phyloP scores from a whole-genome alignment of 2,888 invertebrate species.

The Drosophila demipolita region DNA sequence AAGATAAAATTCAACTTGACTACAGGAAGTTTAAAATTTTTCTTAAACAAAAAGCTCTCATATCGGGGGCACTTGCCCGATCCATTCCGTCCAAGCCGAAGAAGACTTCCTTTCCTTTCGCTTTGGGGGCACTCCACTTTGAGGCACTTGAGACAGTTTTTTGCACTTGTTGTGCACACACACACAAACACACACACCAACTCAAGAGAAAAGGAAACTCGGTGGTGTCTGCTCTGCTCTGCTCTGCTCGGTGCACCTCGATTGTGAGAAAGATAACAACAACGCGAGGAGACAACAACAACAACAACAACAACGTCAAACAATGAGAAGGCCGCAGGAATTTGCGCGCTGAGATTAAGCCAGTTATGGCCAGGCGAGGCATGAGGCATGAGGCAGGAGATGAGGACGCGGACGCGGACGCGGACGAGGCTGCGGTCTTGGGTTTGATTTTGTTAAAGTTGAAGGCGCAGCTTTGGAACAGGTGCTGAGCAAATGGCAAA shows the following conservation, averaged over 20 bases:
- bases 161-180: conserved; percentile 66
- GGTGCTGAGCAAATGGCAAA: conserved; percentile 79
- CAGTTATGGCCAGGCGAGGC: conserved; percentile 36
- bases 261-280: conserved; percentile 80
- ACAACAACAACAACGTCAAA: conserved; percentile 54
- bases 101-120: conserved; percentile 70
- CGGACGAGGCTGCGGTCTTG: conserved; percentile 2
- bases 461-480: conserved; percentile 60
- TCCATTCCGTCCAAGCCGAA: conserved; percentile 45
- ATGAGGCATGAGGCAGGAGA: conserved; percentile 9
- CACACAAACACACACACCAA: conserved; percentile 17
- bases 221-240: conserved; percentile 30
- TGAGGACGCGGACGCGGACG: not conserved
- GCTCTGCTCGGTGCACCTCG: conserved; percentile 67
- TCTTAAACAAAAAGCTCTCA: conserved; percentile 74
- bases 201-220: conserved; percentile 28
- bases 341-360: conserved; percentile 75
- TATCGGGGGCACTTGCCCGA: conserved; percentile 58
- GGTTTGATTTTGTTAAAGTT: conserved; percentile 16
- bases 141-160: conserved; percentile 76
- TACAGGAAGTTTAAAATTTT: conserved; percentile 77
- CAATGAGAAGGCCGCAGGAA: conserved; percentile 79
- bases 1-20: conserved; percentile 65
- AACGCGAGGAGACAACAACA: conserved; percentile 62
- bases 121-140: conserved; percentile 45